These are phyloP conservation scores for Stictocephala bisonia DNA, from an alignment of 2,888 invertebrate genomes.

Conservation along the genomic window DNA sequence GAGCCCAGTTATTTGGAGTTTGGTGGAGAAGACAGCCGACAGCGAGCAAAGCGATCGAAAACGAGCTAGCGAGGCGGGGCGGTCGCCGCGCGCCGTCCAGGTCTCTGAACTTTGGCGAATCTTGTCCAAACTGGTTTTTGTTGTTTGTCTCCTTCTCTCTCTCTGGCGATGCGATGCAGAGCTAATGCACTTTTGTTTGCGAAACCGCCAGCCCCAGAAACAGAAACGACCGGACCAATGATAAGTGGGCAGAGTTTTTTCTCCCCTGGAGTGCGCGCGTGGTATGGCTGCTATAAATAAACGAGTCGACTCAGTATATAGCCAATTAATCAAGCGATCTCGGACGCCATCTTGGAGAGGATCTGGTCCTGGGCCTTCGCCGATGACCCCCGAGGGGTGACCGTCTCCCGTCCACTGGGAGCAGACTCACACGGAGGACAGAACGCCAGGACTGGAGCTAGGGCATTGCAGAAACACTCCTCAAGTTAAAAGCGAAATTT, in stretches of 20 bases:
- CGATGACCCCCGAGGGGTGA: no score
- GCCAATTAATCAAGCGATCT: slow-evolving; percentile 23
- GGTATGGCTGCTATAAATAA: background rate
- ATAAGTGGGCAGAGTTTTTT: slow-evolving; percentile 1
- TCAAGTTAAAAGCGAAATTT: no score
- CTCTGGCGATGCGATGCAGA: background rate
- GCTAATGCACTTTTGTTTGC: slow-evolving; percentile 36
- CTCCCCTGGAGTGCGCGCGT: background rate
- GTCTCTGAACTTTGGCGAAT: slow-evolving; percentile 39
- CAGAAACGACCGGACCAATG: background rate
- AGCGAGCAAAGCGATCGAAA: slow-evolving; percentile 39
- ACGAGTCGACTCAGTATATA: slow-evolving; percentile 1
- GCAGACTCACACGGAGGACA: no score
- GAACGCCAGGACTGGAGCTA: no score
- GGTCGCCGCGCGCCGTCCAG: slow-evolving; percentile 3
- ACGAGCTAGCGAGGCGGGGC: slow-evolving; percentile 21
- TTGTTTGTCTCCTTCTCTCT: slow-evolving; percentile 40
- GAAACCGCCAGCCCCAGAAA: background rate
- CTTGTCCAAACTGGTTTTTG: slow-evolving; percentile 36
- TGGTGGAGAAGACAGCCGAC: no score
- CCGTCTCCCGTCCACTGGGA: no score
- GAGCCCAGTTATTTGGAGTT: no score
- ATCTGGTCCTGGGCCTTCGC: no score
- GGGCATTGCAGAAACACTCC: no score
- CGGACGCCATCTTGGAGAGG: slow-evolving; percentile 30